phyloP scores from a whole-genome alignment of 2,888 invertebrate genomes.

The Drosophila aldrichi region DNA sequence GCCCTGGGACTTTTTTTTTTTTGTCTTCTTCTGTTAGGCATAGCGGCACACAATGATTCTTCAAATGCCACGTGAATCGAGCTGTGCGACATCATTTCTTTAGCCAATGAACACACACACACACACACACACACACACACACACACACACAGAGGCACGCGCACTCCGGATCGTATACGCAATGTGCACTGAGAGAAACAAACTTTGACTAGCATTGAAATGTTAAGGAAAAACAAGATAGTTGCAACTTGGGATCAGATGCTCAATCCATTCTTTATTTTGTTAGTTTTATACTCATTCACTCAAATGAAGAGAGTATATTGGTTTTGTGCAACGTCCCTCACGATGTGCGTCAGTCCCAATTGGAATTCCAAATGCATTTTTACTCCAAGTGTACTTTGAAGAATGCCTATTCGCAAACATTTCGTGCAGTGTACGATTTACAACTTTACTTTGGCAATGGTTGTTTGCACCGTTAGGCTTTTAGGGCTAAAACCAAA shows the following conservation, averaged over 20 bases:
- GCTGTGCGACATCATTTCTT: conserved; percentile 28
- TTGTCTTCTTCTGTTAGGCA: conserved; percentile 16
- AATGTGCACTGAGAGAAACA: conserved; percentile 29
- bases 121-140: neutral
- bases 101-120: conserved; percentile 23
- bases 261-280: too few species aligned
- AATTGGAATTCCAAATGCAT: too few species aligned
- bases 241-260: too few species aligned
- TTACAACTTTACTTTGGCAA: neutral
- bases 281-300: too few species aligned
- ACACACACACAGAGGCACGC: conserved; percentile 4
- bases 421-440: conserved; percentile 8
- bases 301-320: too few species aligned
- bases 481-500: neutral
- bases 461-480: conserved; percentile 15
- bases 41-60: conserved; percentile 66
- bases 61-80: conserved; percentile 55
- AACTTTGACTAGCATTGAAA: neutral
- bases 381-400: neutral
- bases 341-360: too few species aligned
- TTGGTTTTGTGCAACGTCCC: too few species aligned
- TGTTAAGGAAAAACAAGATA: neutral
- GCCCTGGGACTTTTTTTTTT: conserved; percentile 44
- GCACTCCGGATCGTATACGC: conserved; percentile 29
- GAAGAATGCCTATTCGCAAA: neutral